Conservation (phyloP, 1,140 invertebrate genomes). For the Bursaphelenchus mucronatus region DNA sequence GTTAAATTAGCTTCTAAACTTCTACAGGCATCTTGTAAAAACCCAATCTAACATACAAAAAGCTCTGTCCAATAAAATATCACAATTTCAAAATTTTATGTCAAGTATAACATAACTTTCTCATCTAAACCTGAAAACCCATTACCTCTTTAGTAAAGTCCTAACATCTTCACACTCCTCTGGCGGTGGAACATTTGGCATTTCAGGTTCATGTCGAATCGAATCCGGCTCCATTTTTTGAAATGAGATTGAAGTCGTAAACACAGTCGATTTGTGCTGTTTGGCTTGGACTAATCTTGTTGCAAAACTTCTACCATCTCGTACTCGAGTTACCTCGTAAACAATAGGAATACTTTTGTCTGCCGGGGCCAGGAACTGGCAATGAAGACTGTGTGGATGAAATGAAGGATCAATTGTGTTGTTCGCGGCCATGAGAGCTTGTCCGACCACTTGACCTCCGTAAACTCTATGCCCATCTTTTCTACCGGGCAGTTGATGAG, state of each 20-base stretch:
- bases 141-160: constrained; percentile 35
- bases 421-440: constrained; percentile 32
- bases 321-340: constrained; percentile 60
- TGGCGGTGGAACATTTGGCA: constrained; percentile 39
- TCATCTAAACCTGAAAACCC: no score
- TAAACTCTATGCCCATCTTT: constrained; percentile 32
- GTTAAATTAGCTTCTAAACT: no score
- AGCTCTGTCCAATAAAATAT: no score
- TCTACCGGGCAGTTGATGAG: constrained; percentile 36
- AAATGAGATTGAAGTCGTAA: constrained; percentile 45
- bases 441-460: constrained; percentile 37
- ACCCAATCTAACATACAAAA: no score
- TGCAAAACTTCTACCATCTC: constrained; percentile 59
- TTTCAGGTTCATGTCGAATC: constrained; percentile 30
- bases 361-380: constrained; percentile 48
- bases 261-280: constrained; percentile 39
- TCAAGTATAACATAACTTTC: no score
- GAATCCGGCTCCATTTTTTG: constrained; percentile 18
- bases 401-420: constrained; percentile 20
- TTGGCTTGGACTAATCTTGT: constrained; percentile 40
- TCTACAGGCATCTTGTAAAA: no score
- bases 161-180: constrained; percentile 44
- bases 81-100: no score
- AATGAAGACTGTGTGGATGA: constrained; percentile 31
- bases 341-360: constrained; percentile 55